Evolutionary conservation across 2,797 vertebrate species (phyloP).

Genomic region (Molossus alvarezi): DNA sequence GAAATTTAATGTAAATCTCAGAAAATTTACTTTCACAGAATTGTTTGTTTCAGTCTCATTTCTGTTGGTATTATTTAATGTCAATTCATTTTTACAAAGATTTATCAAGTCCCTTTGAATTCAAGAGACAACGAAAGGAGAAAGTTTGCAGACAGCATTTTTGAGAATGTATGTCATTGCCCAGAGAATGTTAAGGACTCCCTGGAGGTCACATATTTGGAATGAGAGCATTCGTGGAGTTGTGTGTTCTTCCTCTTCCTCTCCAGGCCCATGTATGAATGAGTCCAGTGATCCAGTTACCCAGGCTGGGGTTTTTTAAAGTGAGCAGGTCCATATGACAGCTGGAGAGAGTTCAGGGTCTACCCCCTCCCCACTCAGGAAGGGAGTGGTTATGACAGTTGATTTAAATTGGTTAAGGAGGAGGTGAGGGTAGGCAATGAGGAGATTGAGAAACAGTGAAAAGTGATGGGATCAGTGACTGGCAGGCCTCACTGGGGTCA

Average conservation of each 20-base stretch:
- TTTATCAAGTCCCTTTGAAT: neutral
- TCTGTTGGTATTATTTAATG: slow-evolving; percentile 3
- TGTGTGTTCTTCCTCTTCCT: neutral
- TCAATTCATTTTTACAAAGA: slow-evolving; percentile 54
- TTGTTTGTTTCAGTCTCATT: slow-evolving; percentile 52
- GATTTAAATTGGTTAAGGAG: neutral
- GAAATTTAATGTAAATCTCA: slow-evolving; percentile 36
- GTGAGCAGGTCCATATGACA: neutral
- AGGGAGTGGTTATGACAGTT: neutral
- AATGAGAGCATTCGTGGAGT: neutral
- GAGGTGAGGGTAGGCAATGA: neutral
- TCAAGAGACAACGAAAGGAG: neutral
- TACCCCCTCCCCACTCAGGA: neutral
- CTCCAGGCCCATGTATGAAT: neutral
- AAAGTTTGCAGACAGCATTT: neutral
- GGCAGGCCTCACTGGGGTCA: neutral
- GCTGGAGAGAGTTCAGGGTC: neutral
- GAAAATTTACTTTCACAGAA: slow-evolving; percentile 59
- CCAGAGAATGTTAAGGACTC: neutral
- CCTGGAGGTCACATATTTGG: neutral
- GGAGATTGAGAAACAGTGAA: neutral
- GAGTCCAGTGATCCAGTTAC: neutral
- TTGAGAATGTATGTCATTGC: neutral
- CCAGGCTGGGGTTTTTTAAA: neutral
- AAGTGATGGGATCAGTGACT: neutral